A percentile compares a stretch with the other conserved stretches of the same genome.
phyloP scores from a whole-genome alignment of 2,888 invertebrate species.

The Labia minor region DNA sequence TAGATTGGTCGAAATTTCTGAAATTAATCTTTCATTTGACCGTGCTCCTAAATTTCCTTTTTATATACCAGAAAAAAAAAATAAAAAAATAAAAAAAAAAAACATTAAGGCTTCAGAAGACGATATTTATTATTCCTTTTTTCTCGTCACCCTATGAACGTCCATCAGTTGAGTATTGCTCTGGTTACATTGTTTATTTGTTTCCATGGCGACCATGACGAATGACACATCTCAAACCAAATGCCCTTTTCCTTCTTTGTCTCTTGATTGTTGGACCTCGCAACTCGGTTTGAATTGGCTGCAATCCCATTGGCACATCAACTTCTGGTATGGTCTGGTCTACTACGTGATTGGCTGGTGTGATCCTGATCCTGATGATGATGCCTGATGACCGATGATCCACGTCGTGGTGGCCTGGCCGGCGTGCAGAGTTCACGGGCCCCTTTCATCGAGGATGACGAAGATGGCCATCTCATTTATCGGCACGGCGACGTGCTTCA shows the following conservation, averaged over 20 bases:
- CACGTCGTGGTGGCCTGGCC: slow-evolving; percentile 19
- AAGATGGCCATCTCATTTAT: slow-evolving; percentile 99
- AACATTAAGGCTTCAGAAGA: background rate
- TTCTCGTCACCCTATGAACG: background rate
- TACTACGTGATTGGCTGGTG: slow-evolving; percentile 16
- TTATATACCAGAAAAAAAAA: too few species aligned
- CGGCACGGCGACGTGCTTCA: slow-evolving; percentile 96
- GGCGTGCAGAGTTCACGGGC: slow-evolving; percentile 67
- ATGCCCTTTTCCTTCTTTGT: slow-evolving; percentile 53
- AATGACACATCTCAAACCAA: slow-evolving; percentile 48
- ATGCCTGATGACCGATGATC: slow-evolving; percentile 16
- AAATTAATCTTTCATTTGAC: background rate
- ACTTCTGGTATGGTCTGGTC: slow-evolving; percentile 19
- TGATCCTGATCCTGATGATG: slow-evolving; percentile 15
- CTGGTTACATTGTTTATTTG: slow-evolving; percentile 24
- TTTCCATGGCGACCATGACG: slow-evolving; percentile 25
- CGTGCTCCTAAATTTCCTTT: background rate
- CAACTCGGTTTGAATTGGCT: slow-evolving; percentile 26
- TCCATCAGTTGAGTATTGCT: slow-evolving; percentile 22
- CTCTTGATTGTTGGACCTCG: slow-evolving; percentile 48
- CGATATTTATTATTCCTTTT: background rate
- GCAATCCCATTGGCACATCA: slow-evolving; percentile 26
- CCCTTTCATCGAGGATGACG: slow-evolving; percentile 96
- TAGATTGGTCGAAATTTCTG: slow-evolving; percentile 7
- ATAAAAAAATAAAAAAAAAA: background rate